These are phyloP conservation scores for Ernsta delagoae DNA, from an alignment of 2,888 invertebrate genomes.

Conservation along the genomic window DNA sequence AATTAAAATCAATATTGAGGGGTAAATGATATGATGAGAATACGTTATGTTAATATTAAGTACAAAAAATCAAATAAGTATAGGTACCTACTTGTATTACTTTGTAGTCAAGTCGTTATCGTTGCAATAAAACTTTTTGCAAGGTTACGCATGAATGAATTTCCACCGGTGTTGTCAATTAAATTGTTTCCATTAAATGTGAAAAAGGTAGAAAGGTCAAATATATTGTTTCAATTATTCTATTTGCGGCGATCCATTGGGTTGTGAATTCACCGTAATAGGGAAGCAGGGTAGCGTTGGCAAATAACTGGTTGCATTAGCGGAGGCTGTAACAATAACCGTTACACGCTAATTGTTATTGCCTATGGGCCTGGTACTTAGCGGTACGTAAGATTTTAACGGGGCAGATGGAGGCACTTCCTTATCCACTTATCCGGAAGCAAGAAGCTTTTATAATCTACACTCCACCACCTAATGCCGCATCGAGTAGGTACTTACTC, in stretches of 20 bases:
- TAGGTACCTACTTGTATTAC: background rate
- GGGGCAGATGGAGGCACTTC: conserved; percentile 47
- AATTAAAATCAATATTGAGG: no score
- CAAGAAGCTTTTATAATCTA: conserved; percentile 39
- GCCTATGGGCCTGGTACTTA: conserved; percentile 51
- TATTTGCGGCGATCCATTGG: conserved; percentile 36
- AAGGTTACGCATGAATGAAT: conserved; percentile 13
- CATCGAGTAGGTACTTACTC: conserved; percentile 40
- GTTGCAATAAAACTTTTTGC: background rate
- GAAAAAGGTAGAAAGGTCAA: conserved; percentile 23
- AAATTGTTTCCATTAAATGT: background rate
- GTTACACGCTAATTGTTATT: conserved; percentile 76
- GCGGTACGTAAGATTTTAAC: conserved; percentile 47
- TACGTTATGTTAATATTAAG: no score
- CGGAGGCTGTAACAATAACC: conserved; percentile 68
- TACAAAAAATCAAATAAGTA: no score
- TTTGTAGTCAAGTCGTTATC: background rate
- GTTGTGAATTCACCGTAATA: conserved; percentile 45
- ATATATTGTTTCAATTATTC: conserved; percentile 41
- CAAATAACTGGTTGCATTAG: conserved; percentile 70
- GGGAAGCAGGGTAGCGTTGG: conserved; percentile 42
- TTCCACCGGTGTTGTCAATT: background rate
- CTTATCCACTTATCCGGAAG: conserved; percentile 44
- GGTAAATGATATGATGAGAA: no score
- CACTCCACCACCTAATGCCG: conserved; percentile 34